phyloP scores from a whole-genome alignment of 2,888 invertebrate genomes.

The Sinodicranocentrus sp. region DNA sequence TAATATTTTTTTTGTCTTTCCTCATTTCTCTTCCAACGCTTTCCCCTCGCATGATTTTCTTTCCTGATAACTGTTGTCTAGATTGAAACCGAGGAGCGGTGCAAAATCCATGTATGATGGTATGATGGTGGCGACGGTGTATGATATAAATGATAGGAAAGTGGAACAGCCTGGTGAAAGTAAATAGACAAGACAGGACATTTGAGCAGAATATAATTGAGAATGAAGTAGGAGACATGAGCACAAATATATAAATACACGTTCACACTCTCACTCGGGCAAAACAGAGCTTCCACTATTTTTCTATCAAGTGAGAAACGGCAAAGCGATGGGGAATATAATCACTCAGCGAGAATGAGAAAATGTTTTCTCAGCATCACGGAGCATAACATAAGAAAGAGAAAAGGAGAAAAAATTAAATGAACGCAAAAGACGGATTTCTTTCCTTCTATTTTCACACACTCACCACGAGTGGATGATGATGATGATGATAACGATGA shows the following conservation, averaged over 20 bases:
- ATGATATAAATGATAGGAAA: slow-evolving; percentile 1
- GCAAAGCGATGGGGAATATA: not conserved
- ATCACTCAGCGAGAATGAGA: slow-evolving; percentile 25
- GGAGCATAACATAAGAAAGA: too few species aligned
- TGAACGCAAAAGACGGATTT: too few species aligned
- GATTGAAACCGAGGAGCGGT: too few species aligned
- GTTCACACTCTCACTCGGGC: not conserved
- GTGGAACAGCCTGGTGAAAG: not conserved
- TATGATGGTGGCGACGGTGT: not conserved
- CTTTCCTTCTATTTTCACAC: too few species aligned
- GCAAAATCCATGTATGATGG: too few species aligned
- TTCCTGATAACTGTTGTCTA: not conserved
- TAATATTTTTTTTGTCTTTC: not conserved
- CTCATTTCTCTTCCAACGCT: not conserved
- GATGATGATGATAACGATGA: too few species aligned
- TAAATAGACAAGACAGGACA: slow-evolving; percentile 9
- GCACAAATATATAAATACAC: slow-evolving; percentile 1
- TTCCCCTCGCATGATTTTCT: not conserved
- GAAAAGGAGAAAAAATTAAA: too few species aligned
- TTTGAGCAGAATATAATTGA: slow-evolving; percentile 6
- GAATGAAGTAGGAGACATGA: not conserved
- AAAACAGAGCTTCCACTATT: too few species aligned
- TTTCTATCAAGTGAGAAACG: not conserved
- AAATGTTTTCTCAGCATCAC: slow-evolving; percentile 11
- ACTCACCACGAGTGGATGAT: too few species aligned